Base-by-base conservation (phyloP, 2,888 invertebrate species). In the Camponotus fellah region DNA sequence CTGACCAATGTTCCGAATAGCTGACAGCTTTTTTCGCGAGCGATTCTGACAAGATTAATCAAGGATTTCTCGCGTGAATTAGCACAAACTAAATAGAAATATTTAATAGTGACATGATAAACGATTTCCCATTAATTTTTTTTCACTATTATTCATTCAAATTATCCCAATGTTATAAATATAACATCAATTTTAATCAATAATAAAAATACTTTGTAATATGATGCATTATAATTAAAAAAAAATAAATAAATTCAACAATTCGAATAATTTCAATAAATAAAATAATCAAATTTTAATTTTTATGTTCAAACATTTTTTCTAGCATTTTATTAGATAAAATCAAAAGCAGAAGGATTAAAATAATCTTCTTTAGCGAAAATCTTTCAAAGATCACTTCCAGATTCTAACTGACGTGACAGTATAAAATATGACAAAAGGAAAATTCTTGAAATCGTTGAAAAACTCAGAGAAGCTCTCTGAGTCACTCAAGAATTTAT, bases 351-450 rank as follows among this genome's bases (percentile, higher is more conserved):
- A 14, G 21, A 64, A 65, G 0, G 21, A 5, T 46, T 14, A 65
- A 49, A 76, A 49, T n/a, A 64, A 46, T 46, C 26, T 4, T 34
- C 32, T n/a, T 43, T 12, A 34, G 3, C n/a, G 9, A 17, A 2
- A 74, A 17, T 14, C n/a, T 62, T 43, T 32, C 9, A 14, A 46
- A 75, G 1, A 0, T 34, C n/a, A 14, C 14, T 14, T 46, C 5
- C 0, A 32, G 32, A 26, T 34, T 12, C 10, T 34, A 46, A 49
- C 49, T 26, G 2, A 64, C 21, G 14, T 62, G 21, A 43, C 21
- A 43, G 2, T 17, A 21, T n/a, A 37, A 76, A 12, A 76, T 46
- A 34, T 37, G 66, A 65, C 49, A 21, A 34, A 34, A 76, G 21
- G 12, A 8, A 34, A 65, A 75, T 75, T 75, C 46, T 10, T 34